These are phyloP conservation scores for Epinotia nisella DNA, from an alignment of 2,888 invertebrate genomes.

Conservation along the genomic window DNA sequence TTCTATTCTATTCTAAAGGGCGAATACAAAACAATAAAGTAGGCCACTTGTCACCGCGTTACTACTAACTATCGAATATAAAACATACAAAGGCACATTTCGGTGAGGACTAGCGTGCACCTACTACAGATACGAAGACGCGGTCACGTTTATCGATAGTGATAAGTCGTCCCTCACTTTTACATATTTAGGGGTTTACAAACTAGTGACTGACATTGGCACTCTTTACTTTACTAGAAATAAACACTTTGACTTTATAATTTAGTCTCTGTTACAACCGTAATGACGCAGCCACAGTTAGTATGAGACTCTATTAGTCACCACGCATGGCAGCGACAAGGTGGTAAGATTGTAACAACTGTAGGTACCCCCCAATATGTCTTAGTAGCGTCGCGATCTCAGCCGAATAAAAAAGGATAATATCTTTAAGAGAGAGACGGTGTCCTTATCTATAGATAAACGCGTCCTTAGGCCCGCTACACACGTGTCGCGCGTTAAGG, in stretches of 20 bases:
- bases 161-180: not conserved
- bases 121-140: constrained; percentile 3
- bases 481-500: not conserved
- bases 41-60: not conserved
- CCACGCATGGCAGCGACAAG: too few relatives aligned
- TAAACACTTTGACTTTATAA: too few relatives aligned
- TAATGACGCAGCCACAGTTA: not conserved
- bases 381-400: not conserved
- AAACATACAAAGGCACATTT: constrained; percentile 16
- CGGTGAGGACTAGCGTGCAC: constrained; percentile 24
- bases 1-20: not conserved
- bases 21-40: not conserved
- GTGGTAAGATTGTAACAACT: not conserved
- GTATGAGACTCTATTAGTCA: not conserved
- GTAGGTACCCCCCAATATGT: not conserved
- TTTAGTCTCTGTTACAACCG: too few relatives aligned
- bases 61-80: not conserved
- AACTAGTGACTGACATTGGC: too few relatives aligned
- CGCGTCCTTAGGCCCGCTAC: not conserved
- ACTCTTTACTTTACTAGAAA: too few relatives aligned
- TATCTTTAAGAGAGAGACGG: not conserved
- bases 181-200: not conserved
- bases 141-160: constrained; percentile 4
- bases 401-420: not conserved
- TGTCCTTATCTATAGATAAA: not conserved